Evolutionary conservation across 1,140 invertebrate genomes (phyloP), one percentile per base, ranked within the genome.

Genomic region (Diploscapter pachys): DNA sequence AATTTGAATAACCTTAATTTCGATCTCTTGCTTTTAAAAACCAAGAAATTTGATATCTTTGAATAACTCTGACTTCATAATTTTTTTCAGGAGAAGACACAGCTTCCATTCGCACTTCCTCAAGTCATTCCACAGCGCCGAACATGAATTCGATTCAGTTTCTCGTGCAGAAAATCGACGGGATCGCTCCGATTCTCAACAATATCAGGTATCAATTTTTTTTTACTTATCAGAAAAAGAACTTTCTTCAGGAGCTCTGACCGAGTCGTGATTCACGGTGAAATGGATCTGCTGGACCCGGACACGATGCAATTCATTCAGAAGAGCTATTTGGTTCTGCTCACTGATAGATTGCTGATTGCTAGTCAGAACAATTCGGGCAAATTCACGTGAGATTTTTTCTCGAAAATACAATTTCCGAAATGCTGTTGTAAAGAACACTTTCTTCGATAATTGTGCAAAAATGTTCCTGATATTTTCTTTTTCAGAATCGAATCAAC

Each of bases 401-500:
- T 73, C 2, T n/a, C 6, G 4, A 2, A 72, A 9, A 3, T 31
- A 9, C 0, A 72, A 4, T 75, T 76, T 68, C 51, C 59, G 54
- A 31, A 31, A 61, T n/a, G 61, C 66, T 56, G 69, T 65, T 9
- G 31, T 59, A 50, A 49, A 65, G 50, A 53, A 69, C 31, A 31
- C 6, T 52, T 6, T 50, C 56, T 51, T 52, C 69, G 8, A 81
- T 65, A 61, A 80, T 53, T 54, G 90, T 92, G 78, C 50, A 61
- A 50, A 6, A 48, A 11, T 65, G 52, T 5, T 57, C 63, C 48
- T 66, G 8, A 9, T 6, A 72, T 3, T 75, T 76, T 68, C 55
- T 51, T 54, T 62, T 94, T 95, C 83, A 92, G 93, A 86, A 93
- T 94, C 88, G 91, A 95, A 86, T 90, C 90, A 4, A 90, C 93